phyloP scores from a whole-genome alignment of 2,888 invertebrate species.

The Branchellion lobata region DNA sequence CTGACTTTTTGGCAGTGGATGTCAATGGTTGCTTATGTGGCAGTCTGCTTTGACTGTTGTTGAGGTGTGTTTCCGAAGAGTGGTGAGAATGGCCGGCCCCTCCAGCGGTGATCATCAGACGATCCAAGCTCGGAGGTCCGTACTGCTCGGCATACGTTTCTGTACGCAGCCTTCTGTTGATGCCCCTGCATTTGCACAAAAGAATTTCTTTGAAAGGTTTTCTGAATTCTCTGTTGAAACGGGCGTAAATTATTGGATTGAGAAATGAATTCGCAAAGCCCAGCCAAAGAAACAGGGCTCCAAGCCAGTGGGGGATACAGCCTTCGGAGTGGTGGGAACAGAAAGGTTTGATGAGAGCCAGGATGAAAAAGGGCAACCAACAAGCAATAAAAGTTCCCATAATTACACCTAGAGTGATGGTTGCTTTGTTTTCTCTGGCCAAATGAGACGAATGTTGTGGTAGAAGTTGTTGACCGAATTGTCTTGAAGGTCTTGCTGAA shows the following conservation, averaged over 20 bases:
- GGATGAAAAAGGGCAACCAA: conserved; percentile 92
- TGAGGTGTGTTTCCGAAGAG: not conserved
- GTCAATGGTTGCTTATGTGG: not conserved
- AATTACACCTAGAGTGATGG: conserved; percentile 89
- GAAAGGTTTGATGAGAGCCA: conserved; percentile 73
- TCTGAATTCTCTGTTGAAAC: conserved; percentile 89
- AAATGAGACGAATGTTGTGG: conserved; percentile 16
- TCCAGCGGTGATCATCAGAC: conserved; percentile 27
- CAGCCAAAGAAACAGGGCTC: conserved; percentile 59
- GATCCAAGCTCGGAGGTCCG: conserved; percentile 40
- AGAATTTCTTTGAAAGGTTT: conserved; percentile 93
- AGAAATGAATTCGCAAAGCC: conserved; percentile 91
- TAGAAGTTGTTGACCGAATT: not conserved
- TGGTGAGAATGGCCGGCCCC: not conserved
- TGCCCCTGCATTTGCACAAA: conserved; percentile 66
- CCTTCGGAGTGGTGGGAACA: conserved; percentile 49
- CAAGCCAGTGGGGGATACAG: conserved; percentile 57
- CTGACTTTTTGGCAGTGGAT: conserved; percentile 38
- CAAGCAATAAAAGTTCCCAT: conserved; percentile 91
- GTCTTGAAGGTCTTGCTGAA: not conserved
- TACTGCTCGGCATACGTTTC: conserved; percentile 62
- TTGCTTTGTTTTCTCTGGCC: conserved; percentile 78
- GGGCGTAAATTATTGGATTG: conserved; percentile 94
- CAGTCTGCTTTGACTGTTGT: not conserved
- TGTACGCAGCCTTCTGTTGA: conserved; percentile 60